Conservation (phyloP, 2,888 invertebrate genomes). For the Thera britannica region DNA sequence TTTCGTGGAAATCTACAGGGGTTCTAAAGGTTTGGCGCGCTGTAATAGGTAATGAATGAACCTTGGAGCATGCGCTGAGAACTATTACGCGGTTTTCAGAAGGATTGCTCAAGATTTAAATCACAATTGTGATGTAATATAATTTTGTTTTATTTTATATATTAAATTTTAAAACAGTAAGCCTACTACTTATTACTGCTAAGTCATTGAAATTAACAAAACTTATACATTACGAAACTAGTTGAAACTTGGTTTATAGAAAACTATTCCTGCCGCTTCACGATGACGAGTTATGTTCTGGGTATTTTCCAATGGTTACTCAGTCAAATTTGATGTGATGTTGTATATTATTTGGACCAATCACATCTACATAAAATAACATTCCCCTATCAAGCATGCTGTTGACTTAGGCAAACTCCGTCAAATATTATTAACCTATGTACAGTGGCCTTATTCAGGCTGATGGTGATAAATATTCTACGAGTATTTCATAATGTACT, state of each 20-base stretch:
- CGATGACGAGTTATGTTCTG: constrained; percentile 18
- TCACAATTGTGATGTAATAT: constrained; percentile 7
- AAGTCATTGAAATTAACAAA: too few relatives aligned
- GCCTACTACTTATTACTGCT: too few relatives aligned
- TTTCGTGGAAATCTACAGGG: constrained; percentile 11
- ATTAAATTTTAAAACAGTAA: neutral
- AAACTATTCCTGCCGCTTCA: constrained; percentile 2
- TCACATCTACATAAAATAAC: too few relatives aligned
- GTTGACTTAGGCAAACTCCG: too few relatives aligned
- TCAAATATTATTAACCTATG: too few relatives aligned
- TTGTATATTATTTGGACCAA: too few relatives aligned
- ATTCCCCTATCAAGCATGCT: too few relatives aligned
- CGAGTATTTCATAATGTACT: neutral
- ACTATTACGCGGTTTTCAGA: constrained; percentile 46
- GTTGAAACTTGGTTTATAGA: constrained; percentile 11
- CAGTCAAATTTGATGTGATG: too few relatives aligned
- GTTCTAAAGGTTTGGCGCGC: constrained; percentile 16
- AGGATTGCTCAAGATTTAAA: constrained; percentile 15
- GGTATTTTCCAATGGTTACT: constrained; percentile 24
- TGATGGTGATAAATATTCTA: neutral
- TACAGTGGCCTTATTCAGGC: neutral
- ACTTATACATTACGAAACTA: constrained; percentile 23
- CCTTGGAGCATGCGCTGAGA: constrained; percentile 50
- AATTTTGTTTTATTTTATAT: neutral
- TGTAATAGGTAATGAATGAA: constrained; percentile 20